Evolutionary conservation across 2,888 invertebrate species (phyloP), one percentile per base, ranked within the genome.

Genomic region (Drosophila atripex): DNA sequence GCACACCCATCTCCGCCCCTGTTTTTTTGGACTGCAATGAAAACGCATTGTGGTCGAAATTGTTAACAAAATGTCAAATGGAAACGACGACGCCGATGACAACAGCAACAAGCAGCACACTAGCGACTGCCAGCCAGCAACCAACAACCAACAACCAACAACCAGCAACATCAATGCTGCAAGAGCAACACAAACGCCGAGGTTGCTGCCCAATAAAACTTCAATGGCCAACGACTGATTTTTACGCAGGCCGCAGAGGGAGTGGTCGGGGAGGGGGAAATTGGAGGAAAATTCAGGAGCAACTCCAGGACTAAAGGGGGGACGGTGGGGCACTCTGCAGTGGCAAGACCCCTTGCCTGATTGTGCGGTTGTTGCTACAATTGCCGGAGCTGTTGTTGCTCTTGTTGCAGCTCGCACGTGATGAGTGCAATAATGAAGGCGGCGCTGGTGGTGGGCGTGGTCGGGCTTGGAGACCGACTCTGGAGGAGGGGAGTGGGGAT

Each of bases 1-100:
- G 79, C 77, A 85, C 28, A 6, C 35, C 46, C 49, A 51, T 45
- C 49, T 50, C 60, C 53, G 16, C 3, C 39, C 49, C 41, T 32
- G 49, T 45, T 39, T 39, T 60, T 69, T 66, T 28, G 47, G 28
- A 52, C 46, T 73, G 79, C 84, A 79, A 69, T 85, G 85, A 85
- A 86, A 85, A 80, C 85, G 84, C 84, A 85, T 85, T 85, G 84
- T 86, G 84, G 84, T 85, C 87, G 82, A 86, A 85, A 85, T 85
- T 85, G 87, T 85, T 85, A 85, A 85, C 84, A 85, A 86, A 85
- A 85, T 85, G 87, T 85, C 84, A 85, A 85, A 85, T 85, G 84
- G 87, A 85, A 85, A 72, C 82, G 65, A 45, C 63, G 70, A 55
- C 79, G 64, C 54, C 68, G 73, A 56, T 63, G 63, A 61, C 63